These are phyloP conservation scores for Mylabris phalerata DNA, from an alignment of 1,140 invertebrate genomes.

Conservation along the genomic window DNA sequence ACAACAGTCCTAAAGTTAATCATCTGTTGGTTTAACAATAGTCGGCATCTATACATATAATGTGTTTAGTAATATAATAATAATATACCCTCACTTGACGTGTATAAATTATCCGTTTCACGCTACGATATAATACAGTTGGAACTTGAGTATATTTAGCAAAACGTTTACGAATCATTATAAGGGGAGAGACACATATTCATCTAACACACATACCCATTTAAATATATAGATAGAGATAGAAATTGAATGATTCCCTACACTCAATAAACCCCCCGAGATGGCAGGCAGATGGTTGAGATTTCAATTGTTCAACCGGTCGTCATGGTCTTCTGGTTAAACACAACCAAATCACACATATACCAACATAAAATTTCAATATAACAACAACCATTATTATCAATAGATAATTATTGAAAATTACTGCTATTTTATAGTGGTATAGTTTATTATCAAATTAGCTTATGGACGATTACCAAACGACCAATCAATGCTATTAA, in stretches of 20 bases:
- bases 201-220: too few species aligned
- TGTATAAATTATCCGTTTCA: slow-evolving; percentile 35
- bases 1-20: slow-evolving; percentile 24
- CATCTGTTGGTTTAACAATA: slow-evolving; percentile 24
- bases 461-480: slow-evolving; percentile 25
- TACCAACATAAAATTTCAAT: slow-evolving; percentile 14
- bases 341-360: slow-evolving; percentile 24
- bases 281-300: slow-evolving; percentile 31
- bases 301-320: slow-evolving; percentile 33
- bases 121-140: slow-evolving; percentile 35
- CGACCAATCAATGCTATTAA: slow-evolving; percentile 6
- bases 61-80: too few species aligned
- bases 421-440: slow-evolving; percentile 23
- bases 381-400: not conserved
- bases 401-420: not conserved
- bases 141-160: slow-evolving; percentile 35
- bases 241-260: too few species aligned
- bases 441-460: slow-evolving; percentile 36
- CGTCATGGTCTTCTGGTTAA: slow-evolving; percentile 35
- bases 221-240: too few species aligned
- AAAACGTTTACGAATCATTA: slow-evolving; percentile 33
- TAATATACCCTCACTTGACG: slow-evolving; percentile 21
- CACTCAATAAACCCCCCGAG: slow-evolving; percentile 15
- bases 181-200: slow-evolving; percentile 24
- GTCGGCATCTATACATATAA: slow-evolving; percentile 16